Evolutionary conservation across 2,888 invertebrate genomes (phyloP).

Genomic region (Mythimna pallens): DNA sequence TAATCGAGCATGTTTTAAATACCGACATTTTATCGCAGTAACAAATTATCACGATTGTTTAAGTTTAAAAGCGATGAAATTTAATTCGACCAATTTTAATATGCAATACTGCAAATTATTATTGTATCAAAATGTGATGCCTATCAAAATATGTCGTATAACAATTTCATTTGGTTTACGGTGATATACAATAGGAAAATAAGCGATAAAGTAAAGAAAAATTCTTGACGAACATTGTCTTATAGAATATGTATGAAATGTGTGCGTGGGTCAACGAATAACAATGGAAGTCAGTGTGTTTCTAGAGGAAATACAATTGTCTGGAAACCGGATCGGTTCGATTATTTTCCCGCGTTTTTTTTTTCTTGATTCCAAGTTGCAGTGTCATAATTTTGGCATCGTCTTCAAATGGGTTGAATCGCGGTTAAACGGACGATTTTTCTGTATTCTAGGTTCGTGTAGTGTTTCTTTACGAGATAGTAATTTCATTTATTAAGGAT

Average conservation of each 20-base stretch:
- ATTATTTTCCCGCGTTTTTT: constrained; percentile 42
- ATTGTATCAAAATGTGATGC: neutral
- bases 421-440: constrained; percentile 26
- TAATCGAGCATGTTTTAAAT: constrained; percentile 4
- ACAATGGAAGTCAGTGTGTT: constrained; percentile 63
- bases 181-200: constrained; percentile 32
- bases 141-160: constrained; percentile 23
- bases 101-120: neutral
- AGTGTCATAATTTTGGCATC: constrained; percentile 29
- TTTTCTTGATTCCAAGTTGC: constrained; percentile 13
- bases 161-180: constrained; percentile 17
- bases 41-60: constrained; percentile 24
- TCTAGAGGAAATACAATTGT: constrained; percentile 42
- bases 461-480: neutral
- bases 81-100: constrained; percentile 22
- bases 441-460: neutral
- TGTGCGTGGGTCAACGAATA: constrained; percentile 57
- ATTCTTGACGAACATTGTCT: constrained; percentile 23
- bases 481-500: constrained; percentile 13
- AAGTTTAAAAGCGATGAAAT: constrained; percentile 7
- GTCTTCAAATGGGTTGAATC: neutral
- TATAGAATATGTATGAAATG: constrained; percentile 55
- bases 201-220: constrained; percentile 43
- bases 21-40: constrained; percentile 6
- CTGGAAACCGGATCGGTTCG: constrained; percentile 27